Evolutionary conservation across 2,113 vertebrate species (phyloP).

Genomic region (Nothoprocta perdicaria): DNA sequence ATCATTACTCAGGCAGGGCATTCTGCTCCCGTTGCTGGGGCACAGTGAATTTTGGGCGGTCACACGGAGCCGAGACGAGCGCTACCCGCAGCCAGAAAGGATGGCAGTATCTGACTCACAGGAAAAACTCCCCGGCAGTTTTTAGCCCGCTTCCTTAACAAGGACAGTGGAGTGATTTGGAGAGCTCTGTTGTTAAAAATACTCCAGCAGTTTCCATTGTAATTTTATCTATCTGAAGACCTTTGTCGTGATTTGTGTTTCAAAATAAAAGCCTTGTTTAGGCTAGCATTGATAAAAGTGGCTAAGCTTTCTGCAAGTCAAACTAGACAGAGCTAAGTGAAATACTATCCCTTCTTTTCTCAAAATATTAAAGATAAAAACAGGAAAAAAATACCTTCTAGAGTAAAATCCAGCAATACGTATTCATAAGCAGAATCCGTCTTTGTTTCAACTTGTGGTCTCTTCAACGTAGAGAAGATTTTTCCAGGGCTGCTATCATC

Average conservation of each 20-base stretch:
- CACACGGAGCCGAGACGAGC: background rate
- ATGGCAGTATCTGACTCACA: conserved; percentile 42
- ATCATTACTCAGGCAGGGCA: background rate
- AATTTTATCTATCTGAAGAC: conserved; percentile 47
- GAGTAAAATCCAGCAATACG: conserved; percentile 92
- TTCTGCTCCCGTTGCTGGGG: background rate
- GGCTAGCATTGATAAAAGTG: background rate
- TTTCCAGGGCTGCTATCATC: conserved; percentile 98
- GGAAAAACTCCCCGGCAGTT: conserved; percentile 46
- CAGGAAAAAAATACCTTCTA: conserved; percentile 86
- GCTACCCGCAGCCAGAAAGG: background rate
- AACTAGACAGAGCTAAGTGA: conserved; percentile 18
- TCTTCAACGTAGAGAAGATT: conserved; percentile 96
- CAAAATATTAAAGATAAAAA: conserved; percentile 11
- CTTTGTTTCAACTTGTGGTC: conserved; percentile 95
- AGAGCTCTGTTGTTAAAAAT: conserved; percentile 39
- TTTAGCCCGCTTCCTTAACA: conserved; percentile 50
- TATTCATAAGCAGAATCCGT: conserved; percentile 92
- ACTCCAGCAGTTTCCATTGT: conserved; percentile 52
- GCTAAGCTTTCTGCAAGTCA: background rate
- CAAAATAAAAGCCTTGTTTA: conserved; percentile 52
- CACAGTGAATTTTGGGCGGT: background rate
- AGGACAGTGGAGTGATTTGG: conserved; percentile 41
- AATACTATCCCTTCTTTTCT: background rate
- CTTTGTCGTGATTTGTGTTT: conserved; percentile 19